phyloP scores from a whole-genome alignment of 2,797 vertebrate genomes.

The Stomatorhinus walkeri region DNA sequence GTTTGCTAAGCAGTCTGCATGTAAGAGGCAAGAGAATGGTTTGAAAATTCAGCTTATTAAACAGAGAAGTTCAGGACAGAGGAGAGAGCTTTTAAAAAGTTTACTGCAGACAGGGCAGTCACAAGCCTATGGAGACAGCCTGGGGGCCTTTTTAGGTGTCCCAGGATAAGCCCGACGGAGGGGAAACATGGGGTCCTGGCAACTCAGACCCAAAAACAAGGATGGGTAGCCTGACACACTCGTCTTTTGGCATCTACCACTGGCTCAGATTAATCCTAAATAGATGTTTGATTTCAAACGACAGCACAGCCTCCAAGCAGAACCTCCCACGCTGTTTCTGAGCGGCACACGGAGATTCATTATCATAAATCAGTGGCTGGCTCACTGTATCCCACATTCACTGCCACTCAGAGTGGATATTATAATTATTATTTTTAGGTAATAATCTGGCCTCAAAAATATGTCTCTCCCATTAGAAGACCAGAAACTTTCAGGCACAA shows the following conservation, averaged over 20 bases:
- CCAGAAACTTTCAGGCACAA: neutral
- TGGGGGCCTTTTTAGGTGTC: neutral
- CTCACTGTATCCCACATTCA: neutral
- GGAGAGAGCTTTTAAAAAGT: neutral
- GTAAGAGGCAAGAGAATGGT: neutral
- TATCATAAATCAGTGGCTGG: neutral
- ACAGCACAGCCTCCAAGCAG: neutral
- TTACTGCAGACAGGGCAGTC: neutral
- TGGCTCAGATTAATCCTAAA: neutral
- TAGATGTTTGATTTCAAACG: neutral
- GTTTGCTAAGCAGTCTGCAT: neutral
- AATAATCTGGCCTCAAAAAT: neutral
- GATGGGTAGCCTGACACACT: neutral
- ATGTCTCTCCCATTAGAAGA: neutral
- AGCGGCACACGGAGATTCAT: neutral
- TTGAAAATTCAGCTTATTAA: neutral
- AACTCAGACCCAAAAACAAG: neutral
- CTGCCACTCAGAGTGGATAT: neutral
- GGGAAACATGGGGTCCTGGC: neutral
- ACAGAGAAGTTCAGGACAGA: neutral
- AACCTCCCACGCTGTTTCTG: neutral
- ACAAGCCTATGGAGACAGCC: neutral
- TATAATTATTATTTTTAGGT: neutral
- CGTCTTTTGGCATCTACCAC: neutral
- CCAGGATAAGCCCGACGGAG: neutral